Evolutionary conservation across 1,140 invertebrate species (phyloP).

Genomic region (Bilobella aurantiaca): DNA sequence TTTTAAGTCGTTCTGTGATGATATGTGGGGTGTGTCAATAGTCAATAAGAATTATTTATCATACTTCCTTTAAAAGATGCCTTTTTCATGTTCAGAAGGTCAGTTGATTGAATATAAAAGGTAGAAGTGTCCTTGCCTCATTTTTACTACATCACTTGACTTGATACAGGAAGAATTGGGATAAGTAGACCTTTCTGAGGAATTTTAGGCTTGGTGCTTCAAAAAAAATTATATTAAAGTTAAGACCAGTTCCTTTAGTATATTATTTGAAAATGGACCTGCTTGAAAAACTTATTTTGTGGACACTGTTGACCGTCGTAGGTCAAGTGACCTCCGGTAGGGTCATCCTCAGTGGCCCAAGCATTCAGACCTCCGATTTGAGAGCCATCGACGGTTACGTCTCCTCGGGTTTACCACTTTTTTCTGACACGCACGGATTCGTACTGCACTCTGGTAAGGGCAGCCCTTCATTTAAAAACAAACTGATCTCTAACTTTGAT

Average conservation of each 20-base stretch:
- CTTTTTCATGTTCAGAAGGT: not conserved
- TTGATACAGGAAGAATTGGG: not conserved
- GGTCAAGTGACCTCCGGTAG: not conserved
- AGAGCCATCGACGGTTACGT: constrained; percentile 8
- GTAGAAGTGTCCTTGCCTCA: not conserved
- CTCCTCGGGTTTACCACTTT: not conserved
- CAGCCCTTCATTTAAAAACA: not conserved
- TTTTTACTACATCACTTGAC: not conserved
- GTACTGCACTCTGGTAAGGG: constrained; percentile 3
- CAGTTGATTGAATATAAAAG: constrained; percentile 1
- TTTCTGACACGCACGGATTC: constrained; percentile 4
- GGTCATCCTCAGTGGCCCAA: not conserved
- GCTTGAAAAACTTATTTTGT: not conserved
- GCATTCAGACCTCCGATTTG: not conserved
- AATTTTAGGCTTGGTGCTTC: not conserved
- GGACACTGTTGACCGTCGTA: not conserved
- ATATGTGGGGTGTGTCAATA: constrained; percentile 3
- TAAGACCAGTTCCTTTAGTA: not conserved
- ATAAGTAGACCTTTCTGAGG: not conserved
- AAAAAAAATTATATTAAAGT: not conserved
- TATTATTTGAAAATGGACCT: constrained; percentile 1
- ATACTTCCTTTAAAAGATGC: not conserved
- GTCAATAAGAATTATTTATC: not conserved
- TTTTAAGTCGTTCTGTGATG: no score
- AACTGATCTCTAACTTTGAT: not conserved